Conservation (phyloP, 2,113 vertebrate genomes). For the Gymnorhina tibicen region DNA sequence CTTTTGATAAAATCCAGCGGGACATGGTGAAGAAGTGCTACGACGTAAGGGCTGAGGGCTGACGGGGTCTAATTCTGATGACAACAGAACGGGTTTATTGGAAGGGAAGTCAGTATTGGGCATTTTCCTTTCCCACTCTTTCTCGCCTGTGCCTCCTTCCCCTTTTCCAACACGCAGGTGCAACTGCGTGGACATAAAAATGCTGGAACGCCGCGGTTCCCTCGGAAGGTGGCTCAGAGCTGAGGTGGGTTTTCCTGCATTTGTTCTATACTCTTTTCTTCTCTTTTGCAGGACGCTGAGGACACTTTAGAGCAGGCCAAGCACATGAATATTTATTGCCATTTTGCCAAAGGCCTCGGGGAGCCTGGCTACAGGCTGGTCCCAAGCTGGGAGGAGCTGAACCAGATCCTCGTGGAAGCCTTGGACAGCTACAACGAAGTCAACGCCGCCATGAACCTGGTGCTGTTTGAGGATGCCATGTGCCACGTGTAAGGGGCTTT, state of each 20-base stretch:
- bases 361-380: conserved; percentile 85
- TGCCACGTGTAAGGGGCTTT: conserved; percentile 83
- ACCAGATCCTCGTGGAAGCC: conserved; percentile 81
- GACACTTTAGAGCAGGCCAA: conserved; percentile 73
- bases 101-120: not conserved
- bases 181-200: not conserved
- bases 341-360: conserved; percentile 83
- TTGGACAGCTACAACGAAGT: conserved; percentile 90
- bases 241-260: not conserved
- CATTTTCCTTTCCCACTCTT: not conserved
- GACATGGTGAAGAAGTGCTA: conserved; percentile 84
- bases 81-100: not conserved
- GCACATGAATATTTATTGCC: conserved; percentile 86
- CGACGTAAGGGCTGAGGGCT: conserved; percentile 71
- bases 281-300: conserved; percentile 72
- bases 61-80: not conserved
- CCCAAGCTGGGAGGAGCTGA: conserved; percentile 83
- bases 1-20: conserved; percentile 87
- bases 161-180: not conserved
- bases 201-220: rapidly evolving
- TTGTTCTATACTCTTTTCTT: not conserved
- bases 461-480: conserved; percentile 95
- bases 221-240: not conserved
- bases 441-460: conserved; percentile 86
- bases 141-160: not conserved